Percentiles rank a stretch among this genome's conserved stretches.
phyloP scores from a whole-genome alignment of 1,140 invertebrate species.

The Hyles vespertilio region DNA sequence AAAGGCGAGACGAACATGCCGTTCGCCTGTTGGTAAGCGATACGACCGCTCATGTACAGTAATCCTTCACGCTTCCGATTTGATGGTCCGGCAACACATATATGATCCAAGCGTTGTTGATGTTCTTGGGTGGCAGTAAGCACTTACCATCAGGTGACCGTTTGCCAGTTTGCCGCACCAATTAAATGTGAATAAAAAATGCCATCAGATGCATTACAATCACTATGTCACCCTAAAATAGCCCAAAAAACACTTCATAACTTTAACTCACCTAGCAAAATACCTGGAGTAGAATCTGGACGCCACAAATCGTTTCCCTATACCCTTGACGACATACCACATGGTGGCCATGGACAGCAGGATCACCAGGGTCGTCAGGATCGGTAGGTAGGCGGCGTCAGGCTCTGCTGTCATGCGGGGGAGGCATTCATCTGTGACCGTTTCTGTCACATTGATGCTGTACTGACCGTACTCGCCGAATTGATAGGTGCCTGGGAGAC shows the following conservation, averaged over 20 bases:
- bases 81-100: too few species aligned
- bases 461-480: constrained; percentile 69
- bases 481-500: constrained; percentile 42
- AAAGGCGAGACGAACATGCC: too few species aligned
- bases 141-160: too few species aligned
- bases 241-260: background rate
- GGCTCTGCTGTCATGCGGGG: constrained; percentile 66
- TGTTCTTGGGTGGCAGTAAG: too few species aligned
- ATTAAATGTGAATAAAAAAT: too few species aligned
- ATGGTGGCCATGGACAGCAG: constrained; percentile 67
- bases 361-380: constrained; percentile 60
- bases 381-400: constrained; percentile 63
- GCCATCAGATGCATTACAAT: too few species aligned
- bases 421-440: constrained; percentile 37
- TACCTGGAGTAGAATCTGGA: constrained; percentile 57
- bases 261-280: constrained; percentile 47
- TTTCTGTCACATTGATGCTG: constrained; percentile 47
- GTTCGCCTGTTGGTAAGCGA: too few species aligned
- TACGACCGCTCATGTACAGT: too few species aligned
- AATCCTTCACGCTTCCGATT: too few species aligned
- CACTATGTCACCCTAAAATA: too few species aligned
- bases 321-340: constrained; percentile 69
- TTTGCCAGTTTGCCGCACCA: too few species aligned
- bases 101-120: too few species aligned
- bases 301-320: constrained; percentile 61